Evolutionary conservation across 2,888 invertebrate species (phyloP), one percentile per base, ranked within the genome.

Genomic region (Tenodera sinensis): DNA sequence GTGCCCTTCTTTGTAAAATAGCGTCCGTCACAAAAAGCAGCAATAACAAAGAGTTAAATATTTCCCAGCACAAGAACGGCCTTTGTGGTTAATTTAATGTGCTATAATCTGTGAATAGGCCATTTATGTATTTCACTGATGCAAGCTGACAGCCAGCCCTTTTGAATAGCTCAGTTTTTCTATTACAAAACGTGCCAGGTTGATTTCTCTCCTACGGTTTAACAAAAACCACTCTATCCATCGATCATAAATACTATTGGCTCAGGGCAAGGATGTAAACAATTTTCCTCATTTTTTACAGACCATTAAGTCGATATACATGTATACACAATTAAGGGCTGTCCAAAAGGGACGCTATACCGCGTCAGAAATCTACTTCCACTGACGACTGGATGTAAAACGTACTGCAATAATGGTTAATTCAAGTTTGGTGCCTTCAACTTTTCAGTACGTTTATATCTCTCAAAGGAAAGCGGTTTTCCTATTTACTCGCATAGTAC

Each of bases 181-280:
- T 90, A 84, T 86, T 87, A 86, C 83, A 85, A 34, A 25, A 8
- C 15, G 54, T 86, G 83, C 86, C 81, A n/a, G 27, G 81, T 88
- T n/a, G 30, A 89, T 88, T 90, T 90, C 88, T 84, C 88, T 88
- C 30, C 34, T 81, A 88, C 85, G 89, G 83, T 85, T 90, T 89
- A 89, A 83, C 28, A 85, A 47, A 87, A 42, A 30, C 83, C 88
- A 47, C 83, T 81, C 85, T 82, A 47, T 81, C 54, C 81, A 86
- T 89, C 89, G 82, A 89, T 89, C 89, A 89, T 86, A 34, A 27
- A 27, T 30, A 84, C 83, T 88, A 28, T 28, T 88, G 28, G 28
- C 84, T 83, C 54, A 83, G 71, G 88, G 84, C 88, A 47, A 84
- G 54, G 54, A 71, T 71, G 54, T 71, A 71, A 71, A 71, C 54